Evolutionary conservation across 1,140 invertebrate species (phyloP).

Genomic region (Araneus ventricosus): DNA sequence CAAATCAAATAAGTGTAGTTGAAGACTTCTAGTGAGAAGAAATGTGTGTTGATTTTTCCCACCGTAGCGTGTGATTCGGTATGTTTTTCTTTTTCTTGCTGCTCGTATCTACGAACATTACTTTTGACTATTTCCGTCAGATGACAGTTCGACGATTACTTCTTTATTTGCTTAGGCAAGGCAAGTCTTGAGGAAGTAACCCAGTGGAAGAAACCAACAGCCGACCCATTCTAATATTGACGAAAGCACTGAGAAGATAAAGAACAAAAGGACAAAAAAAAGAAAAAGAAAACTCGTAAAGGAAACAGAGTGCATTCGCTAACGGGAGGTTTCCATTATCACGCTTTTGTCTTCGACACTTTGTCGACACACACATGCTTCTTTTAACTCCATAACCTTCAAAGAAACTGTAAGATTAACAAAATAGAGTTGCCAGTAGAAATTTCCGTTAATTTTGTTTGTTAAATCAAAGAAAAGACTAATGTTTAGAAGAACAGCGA

Average conservation of each 20-base stretch:
- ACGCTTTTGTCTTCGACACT: not conserved
- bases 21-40: not conserved
- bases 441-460: too few species aligned
- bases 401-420: conserved; percentile 1
- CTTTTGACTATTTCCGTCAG: conserved; percentile 18
- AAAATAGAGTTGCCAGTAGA: not conserved
- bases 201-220: conserved; percentile 25
- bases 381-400: not conserved
- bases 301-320: conserved; percentile 4
- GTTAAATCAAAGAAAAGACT: too few species aligned
- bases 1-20: too few species aligned
- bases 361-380: not conserved
- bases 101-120: conserved; percentile 1
- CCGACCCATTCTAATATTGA: conserved; percentile 25
- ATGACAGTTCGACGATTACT: not conserved
- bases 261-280: conserved; percentile 11
- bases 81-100: not conserved
- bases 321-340: conserved; percentile 23
- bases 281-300: not conserved
- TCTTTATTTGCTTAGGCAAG: conserved; percentile 12
- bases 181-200: not conserved
- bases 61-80: not conserved
- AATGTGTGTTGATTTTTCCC: not conserved
- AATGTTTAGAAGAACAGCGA: too few species aligned
- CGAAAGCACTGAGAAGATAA: not conserved